A percentile compares a stretch with the other conserved stretches of the same genome.
These are phyloP conservation scores for Phyllostomus discolor DNA, from an alignment of 2,113 vertebrate species.

Conservation along the genomic window DNA sequence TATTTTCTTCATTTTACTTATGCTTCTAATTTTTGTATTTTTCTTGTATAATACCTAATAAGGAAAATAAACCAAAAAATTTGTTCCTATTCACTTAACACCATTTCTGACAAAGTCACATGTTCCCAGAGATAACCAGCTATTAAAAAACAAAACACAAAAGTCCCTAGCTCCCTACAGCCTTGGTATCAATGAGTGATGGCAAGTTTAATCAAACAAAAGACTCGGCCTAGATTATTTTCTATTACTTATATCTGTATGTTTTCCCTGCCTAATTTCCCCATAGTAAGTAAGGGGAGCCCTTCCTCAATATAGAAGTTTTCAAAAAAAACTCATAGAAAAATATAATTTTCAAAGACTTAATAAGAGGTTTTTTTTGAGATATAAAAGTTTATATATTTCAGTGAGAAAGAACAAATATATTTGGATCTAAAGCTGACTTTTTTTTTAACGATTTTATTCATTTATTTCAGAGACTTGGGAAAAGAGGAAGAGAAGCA, in stretches of 20 bases:
- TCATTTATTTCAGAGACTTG: no score
- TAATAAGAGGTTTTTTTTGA: not conserved
- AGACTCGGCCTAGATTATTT: constrained; percentile 1
- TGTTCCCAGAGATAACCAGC: not conserved
- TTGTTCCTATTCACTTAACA: not conserved
- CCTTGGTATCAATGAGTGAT: not conserved
- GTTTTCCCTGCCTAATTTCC: not conserved
- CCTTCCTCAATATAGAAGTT: not conserved
- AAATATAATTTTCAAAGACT: not conserved
- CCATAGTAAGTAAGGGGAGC: not conserved
- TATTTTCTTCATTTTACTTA: not conserved
- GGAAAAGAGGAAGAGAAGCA: no score
- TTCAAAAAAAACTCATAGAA: not conserved
- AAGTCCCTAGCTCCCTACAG: not conserved
- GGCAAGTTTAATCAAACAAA: not conserved
- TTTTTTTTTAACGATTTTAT: not conserved
- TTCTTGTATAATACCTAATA: not conserved
- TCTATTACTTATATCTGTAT: not conserved
- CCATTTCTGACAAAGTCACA: not conserved
- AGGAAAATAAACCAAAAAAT: not conserved
- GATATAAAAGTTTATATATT: not conserved
- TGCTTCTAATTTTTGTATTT: not conserved
- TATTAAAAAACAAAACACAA: not conserved
- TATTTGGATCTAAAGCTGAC: not conserved
- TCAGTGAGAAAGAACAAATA: not conserved